Base-by-base conservation (phyloP, 2,797 vertebrate species). In the Catharus ustulatus region DNA sequence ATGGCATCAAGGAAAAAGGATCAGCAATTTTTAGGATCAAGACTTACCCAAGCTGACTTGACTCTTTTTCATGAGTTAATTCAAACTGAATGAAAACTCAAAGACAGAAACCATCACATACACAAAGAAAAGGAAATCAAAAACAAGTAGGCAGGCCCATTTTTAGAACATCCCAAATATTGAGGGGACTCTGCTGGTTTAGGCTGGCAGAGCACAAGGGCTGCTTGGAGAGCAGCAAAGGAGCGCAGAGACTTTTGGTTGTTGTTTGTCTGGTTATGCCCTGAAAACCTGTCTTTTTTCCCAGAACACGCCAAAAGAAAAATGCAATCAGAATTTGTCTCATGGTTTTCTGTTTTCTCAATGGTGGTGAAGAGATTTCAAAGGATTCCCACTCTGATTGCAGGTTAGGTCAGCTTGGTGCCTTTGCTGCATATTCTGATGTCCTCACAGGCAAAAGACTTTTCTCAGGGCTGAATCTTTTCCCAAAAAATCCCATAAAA, bases 11-110 rank as follows among this genome's bases (percentile, higher is more conserved):
- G 51, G 69, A 58, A 48, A 46, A 72, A 87, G 27, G 13, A 72
- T 89, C 90, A 91, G 62, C 51, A 78, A 11, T 29, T 85, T 62
- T 91, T 66, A 92, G 54, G 61, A 77, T 78, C 89, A 74, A 76
- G 64, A 14, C 9, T 51, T 49, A 40, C 21, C 36, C 48, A 76
- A 89, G 57, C 52, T 61, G 67, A 74, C 46, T 62, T 21, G 24
- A 84, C 21, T 43, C 10, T 61, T 87, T 57, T 36, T 17, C 11
- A 3, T 29, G 24, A 23, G 6, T 61, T 42, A 61, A 42, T 67
- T 67, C 72, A 72, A 83, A 67, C 13, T 19, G 49, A 76, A 43
- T 52, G 15, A 90, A 66, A 68, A 0, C 5, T 9, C n/a, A 38
- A 63, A 67, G 27, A 36, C 13, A 57, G 5, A 74, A 92, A 24